phyloP scores from a whole-genome alignment of 2,888 invertebrate species.

The Hirtodrosophila confusa region DNA sequence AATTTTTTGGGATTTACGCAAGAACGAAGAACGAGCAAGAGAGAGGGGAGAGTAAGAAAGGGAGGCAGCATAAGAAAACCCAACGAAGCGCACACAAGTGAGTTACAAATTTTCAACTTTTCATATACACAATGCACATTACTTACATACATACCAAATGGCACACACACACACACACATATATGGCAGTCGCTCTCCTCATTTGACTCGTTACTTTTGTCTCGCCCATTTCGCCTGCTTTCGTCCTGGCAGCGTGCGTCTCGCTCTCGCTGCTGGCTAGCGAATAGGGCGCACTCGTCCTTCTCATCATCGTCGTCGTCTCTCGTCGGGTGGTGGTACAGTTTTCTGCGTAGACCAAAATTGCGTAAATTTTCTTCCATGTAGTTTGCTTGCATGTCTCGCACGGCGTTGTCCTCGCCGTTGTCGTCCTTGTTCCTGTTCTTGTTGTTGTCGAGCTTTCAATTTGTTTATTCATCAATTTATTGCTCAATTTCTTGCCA shows the following conservation, averaged over 20 bases:
- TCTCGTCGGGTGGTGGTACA: slow-evolving; percentile 69
- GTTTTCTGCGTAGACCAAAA: slow-evolving; percentile 79
- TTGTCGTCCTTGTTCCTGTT: slow-evolving; percentile 35
- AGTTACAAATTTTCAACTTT: slow-evolving; percentile 66
- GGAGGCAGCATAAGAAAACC: slow-evolving; percentile 24
- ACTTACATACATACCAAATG: slow-evolving; percentile 39
- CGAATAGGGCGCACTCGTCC: slow-evolving; percentile 69
- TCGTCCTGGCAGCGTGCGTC: slow-evolving; percentile 29
- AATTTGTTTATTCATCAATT: slow-evolving; percentile 54
- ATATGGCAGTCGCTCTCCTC: slow-evolving; percentile 25
- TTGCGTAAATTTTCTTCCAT: slow-evolving; percentile 76
- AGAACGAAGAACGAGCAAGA: slow-evolving; percentile 14
- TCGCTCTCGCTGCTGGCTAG: slow-evolving; percentile 41
- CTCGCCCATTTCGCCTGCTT: slow-evolving; percentile 47
- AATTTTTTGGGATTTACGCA: slow-evolving; percentile 28
- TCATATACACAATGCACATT: slow-evolving; percentile 52
- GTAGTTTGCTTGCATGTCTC: slow-evolving; percentile 72
- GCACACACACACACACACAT: slow-evolving; percentile 45
- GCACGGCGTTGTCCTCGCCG: slow-evolving; percentile 63
- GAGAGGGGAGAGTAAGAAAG: slow-evolving; percentile 9
- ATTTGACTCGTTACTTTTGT: slow-evolving; percentile 59
- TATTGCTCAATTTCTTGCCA: slow-evolving; percentile 22
- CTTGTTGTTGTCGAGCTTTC: slow-evolving; percentile 32
- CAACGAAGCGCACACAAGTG: slow-evolving; percentile 70
- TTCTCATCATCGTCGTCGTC: slow-evolving; percentile 32